phyloP scores from a whole-genome alignment of 2,888 invertebrate genomes.

The Scaptodrosophila latifasciaeformis region DNA sequence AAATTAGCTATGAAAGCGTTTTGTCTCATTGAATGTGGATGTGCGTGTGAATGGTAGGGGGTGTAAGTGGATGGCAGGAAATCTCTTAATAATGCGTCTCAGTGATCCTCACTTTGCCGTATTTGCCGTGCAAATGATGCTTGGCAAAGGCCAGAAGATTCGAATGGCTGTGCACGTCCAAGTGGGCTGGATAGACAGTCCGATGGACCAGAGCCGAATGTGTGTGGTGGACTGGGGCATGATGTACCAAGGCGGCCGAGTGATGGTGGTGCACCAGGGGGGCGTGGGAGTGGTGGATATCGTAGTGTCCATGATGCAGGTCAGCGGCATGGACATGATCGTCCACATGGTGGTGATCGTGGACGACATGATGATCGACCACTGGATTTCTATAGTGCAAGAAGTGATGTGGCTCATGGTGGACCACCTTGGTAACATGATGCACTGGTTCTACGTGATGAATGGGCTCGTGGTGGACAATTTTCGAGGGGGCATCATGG shows the following conservation, averaged over 20 bases:
- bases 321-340: constrained; percentile 53
- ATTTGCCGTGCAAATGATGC: constrained; percentile 71
- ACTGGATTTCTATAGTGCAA: constrained; percentile 70
- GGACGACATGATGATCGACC: constrained; percentile 70
- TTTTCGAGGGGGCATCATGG: constrained; percentile 59
- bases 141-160: constrained; percentile 68
- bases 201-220: constrained; percentile 58
- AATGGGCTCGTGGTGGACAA: constrained; percentile 71
- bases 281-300: constrained; percentile 39
- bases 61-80: constrained; percentile 35
- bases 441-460: constrained; percentile 72
- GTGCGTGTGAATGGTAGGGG: constrained; percentile 9
- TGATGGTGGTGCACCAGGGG: constrained; percentile 16
- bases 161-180: constrained; percentile 60
- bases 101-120: constrained; percentile 71
- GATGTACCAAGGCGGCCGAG: constrained; percentile 57
- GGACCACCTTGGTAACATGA: constrained; percentile 72
- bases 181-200: constrained; percentile 57
- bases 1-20: constrained; percentile 61
- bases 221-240: constrained; percentile 36
- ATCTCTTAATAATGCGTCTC: constrained; percentile 73
- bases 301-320: constrained; percentile 46
- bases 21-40: constrained; percentile 30
- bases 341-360: constrained; percentile 61
- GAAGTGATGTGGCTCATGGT: constrained; percentile 72